Base-by-base conservation (phyloP, 1,140 invertebrate genomes). In the Aphidius ervi region DNA sequence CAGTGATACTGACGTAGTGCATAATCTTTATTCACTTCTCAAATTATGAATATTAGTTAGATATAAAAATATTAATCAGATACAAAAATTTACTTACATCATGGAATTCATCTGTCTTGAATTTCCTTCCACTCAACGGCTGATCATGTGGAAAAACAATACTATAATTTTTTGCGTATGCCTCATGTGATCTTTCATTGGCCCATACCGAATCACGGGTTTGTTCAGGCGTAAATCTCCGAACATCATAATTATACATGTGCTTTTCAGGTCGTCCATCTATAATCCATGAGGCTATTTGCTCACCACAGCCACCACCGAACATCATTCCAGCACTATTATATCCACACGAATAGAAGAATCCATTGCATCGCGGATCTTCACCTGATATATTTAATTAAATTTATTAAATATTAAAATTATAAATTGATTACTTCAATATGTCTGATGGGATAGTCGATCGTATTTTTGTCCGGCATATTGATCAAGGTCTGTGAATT, bases 251-350 rank as follows among this genome's bases (percentile, higher is more conserved):
- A 31, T 81, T 82, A 68, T 91, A 94, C 90, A 96, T 93, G 64
- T 92, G 88, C 63, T 90, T 81, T 48, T 88, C 84, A 0, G 93
- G 93, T 60, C 91, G 83, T 39, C 92, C 93, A 64, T 88, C 81
- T 0, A 89, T 78, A 56, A 95, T 85, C 93, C 93, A 95, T 47
- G 86, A 83, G 0, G 93, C 92, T 62, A 92, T 83, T 77, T 94
- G 89, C 70, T 92, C 86, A 1, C 87, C 90, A 65, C 89, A 92
- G 4, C 93, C 93, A 5, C 90, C 91, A 41, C 91, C 90, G 52
- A 93, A 85, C 89, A 94, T 94, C 86, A 95, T 93, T 5, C 93
- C 93, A 1, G 89, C 86, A 37, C 91, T 94, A 73, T 95, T 96
- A 73, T 92, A 95, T 8, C 90, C 93, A 69, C 88, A 92, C 48